Conservation (phyloP, 2,888 invertebrate genomes). For the Chaitophorus viminalis region DNA sequence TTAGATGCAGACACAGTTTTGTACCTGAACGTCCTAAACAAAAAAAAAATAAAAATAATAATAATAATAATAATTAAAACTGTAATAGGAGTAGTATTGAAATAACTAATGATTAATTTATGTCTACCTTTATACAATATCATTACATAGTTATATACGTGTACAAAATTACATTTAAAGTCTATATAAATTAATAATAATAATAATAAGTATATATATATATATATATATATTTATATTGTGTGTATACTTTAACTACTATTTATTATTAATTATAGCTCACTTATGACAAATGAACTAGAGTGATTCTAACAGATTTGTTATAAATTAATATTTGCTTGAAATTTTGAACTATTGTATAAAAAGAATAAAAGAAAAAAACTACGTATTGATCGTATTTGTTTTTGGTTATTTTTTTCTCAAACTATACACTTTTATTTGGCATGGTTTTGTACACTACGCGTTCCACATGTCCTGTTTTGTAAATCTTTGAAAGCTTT, state of each 20-base stretch:
- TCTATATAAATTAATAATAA: neutral
- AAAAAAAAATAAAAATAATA: conserved; percentile 10
- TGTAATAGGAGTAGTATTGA: conserved; percentile 33
- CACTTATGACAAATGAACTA: conserved; percentile 54
- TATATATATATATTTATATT: conserved; percentile 25
- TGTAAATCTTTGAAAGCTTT: neutral
- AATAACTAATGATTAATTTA: conserved; percentile 40
- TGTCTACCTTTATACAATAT: conserved; percentile 11
- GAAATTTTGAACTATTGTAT: conserved; percentile 53
- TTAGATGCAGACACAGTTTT: conserved; percentile 49
- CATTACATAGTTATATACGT: conserved; percentile 26
- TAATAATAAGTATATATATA: conserved; percentile 29
- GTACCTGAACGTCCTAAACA: conserved; percentile 53
- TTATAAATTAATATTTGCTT: conserved; percentile 50
- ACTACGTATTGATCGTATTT: conserved; percentile 24
- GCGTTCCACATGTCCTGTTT: neutral
- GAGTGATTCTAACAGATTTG: conserved; percentile 53
- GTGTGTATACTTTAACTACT: conserved; percentile 46
- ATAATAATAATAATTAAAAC: too few species aligned
- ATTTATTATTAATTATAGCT: conserved; percentile 50
- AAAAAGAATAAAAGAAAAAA: conserved; percentile 11
- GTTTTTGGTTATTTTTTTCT: neutral
- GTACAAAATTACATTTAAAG: conserved; percentile 44
- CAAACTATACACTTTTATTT: neutral
- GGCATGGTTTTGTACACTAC: neutral